Conservation (phyloP, 1,140 invertebrate genomes). For the Drosophila fuyamai region DNA sequence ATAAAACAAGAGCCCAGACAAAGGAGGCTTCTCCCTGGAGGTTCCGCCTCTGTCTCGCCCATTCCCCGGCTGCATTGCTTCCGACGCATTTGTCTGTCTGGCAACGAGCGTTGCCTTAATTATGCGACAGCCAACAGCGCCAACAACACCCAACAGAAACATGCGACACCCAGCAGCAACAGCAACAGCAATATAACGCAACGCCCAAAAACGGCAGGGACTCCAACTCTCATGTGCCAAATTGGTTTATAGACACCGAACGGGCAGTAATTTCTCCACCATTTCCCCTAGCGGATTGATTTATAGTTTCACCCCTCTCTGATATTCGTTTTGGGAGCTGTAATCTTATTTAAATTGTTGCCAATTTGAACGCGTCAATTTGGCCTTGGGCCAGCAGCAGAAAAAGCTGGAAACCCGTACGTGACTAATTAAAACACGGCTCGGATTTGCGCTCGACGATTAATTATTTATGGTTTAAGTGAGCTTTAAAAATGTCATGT, state of each 20-base stretch:
- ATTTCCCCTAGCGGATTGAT: slow-evolving; percentile 32
- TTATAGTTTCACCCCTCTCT: slow-evolving; percentile 13
- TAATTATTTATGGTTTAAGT: slow-evolving; percentile 32
- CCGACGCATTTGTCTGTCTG: slow-evolving; percentile 39
- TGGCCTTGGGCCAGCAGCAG: slow-evolving; percentile 26
- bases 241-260: slow-evolving; percentile 44
- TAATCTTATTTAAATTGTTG: slow-evolving; percentile 52
- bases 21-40: slow-evolving; percentile 38
- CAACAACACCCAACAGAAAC: slow-evolving; percentile 16
- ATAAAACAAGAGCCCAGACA: slow-evolving; percentile 62
- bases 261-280: slow-evolving; percentile 8
- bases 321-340: slow-evolving; percentile 1
- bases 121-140: slow-evolving; percentile 41
- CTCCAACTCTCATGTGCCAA: slow-evolving; percentile 35
- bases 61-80: not conserved
- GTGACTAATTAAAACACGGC: slow-evolving; percentile 44
- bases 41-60: slow-evolving; percentile 11
- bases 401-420: not conserved
- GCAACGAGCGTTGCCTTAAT: slow-evolving; percentile 35
- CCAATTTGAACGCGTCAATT: slow-evolving; percentile 43
- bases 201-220: slow-evolving; percentile 15
- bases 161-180: slow-evolving; percentile 26
- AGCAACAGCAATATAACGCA: not conserved
- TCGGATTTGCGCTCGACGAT: slow-evolving; percentile 30
- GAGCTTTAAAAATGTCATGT: slow-evolving; percentile 8